phyloP scores from a whole-genome alignment of 2,797 vertebrate genomes.

The Esox masquinongy region DNA sequence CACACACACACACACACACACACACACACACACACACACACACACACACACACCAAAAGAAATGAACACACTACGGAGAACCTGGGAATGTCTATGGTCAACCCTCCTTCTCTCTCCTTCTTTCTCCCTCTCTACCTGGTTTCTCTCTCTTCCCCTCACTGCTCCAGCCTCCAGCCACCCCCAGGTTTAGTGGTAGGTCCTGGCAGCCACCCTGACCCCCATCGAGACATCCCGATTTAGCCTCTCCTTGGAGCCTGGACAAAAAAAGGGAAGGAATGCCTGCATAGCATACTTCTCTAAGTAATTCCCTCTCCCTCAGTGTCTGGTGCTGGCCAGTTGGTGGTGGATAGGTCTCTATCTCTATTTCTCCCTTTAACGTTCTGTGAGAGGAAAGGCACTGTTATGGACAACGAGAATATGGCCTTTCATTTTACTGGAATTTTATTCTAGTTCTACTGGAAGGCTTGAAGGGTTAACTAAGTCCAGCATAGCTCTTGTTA shows the following conservation, averaged over 20 bases:
- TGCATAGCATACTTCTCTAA: neutral
- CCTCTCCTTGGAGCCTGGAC: constrained; percentile 30
- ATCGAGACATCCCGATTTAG: constrained; percentile 42
- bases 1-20: neutral
- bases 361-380: constrained; percentile 2
- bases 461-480: neutral
- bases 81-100: neutral
- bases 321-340: neutral
- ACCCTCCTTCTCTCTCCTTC: neutral
- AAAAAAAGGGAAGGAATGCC: neutral
- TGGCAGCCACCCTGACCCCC: constrained; percentile 37
- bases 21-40: constrained; percentile 1
- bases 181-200: constrained; percentile 37
- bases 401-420: neutral
- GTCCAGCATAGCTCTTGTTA: neutral
- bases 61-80: neutral
- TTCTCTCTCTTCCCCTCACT: constrained; percentile 7
- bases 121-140: neutral
- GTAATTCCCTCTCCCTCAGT: neutral
- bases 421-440: neutral
- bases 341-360: constrained; percentile 8
- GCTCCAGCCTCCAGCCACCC: constrained; percentile 36
- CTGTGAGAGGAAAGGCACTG: neutral
- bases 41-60: neutral
- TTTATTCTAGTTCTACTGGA: neutral